Evolutionary conservation across 2,888 invertebrate genomes (phyloP), one percentile per base, ranked within the genome.

Genomic region (Kryphioiulus occultus): DNA sequence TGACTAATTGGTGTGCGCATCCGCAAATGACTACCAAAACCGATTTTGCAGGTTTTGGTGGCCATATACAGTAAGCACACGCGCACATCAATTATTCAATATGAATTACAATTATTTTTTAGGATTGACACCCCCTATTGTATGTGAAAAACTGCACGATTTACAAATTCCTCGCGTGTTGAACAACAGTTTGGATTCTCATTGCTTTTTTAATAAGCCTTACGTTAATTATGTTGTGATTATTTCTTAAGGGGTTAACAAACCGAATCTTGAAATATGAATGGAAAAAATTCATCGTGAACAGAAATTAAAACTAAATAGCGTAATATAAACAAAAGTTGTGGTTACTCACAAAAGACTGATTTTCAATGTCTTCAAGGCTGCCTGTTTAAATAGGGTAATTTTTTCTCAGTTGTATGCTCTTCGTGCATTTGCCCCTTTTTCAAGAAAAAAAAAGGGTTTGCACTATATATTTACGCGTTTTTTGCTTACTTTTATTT

Each of bases 401-500:
- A n/a, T 68, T 68, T 26, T 68, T 10, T 1, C 7, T 68, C 26
- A n/a, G 26, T 68, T 68, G 68, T 26, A 10, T 68, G 22, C 10
- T 39, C 9, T 3, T 12, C 22, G 22, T 10, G 26, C 26, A n/a
- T n/a, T 10, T 68, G 26, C 26, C 26, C 26, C 7, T 68, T 68
- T 68, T 68, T 26, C 22, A 26, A 10, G 7, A 68, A 26, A 26
- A 17, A n/a, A n/a, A 68, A 68, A n/a, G n/a, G 68, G n/a, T 68
- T 68, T 5, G 68, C 19, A 59, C 59, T 19, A 59, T n/a, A 59
- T 22, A 68, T 68, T 68, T 68, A 68, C 26, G 12, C 26, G 7
- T 26, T 68, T 68, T 68, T 68, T 68, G 68, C 22, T 22, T 68
- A 68, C 22, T 26, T 68, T 68, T 68, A 68, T 68, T 68, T 68